Base-by-base conservation (phyloP, 2,888 invertebrate genomes). In the Stictocephala bisonia region DNA sequence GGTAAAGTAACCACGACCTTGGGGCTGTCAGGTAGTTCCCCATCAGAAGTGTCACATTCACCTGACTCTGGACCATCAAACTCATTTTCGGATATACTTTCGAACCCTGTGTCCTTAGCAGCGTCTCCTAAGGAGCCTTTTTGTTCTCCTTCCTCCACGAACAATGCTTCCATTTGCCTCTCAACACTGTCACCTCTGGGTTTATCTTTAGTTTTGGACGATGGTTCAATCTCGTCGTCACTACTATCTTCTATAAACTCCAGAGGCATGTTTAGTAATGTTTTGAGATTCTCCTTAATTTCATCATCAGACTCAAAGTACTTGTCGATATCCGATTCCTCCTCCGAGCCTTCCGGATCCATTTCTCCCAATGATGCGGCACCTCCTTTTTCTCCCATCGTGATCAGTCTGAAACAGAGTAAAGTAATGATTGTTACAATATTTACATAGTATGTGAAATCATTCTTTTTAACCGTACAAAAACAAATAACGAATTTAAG, bases 51-150 rank as follows among this genome's bases (percentile, higher is more conserved):
- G 22, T 64, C 64, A 44, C 64, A 64, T 13, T 64, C 64, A 4
- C 64, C 64, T 6, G 64, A 64, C 27, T 64, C 64, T 18, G 64
- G 64, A n/a, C 64, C 64, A 27, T 64, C 64, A 13, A 64, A 15
- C 27, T 64, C 64, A 13, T 44, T 64, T 6, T 64, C 64, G n/a
- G 64, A 64, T 2, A 64, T 64, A 15, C 44, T 64, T 18, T 64
- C 64, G n/a, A 64, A 27, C 6, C 64, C 64, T 22, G 64, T 64
- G 44, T 64, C 64, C 27, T 64, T 64, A 15, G 15, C 27, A 7
- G 41, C 44, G 3, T 44, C 44, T 18, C 27, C 64, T 22, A 41
- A 41, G 1, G n/a, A 9, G 3, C 26, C 41, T 11, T 20, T 26
- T 15, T 35, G 41, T n/a, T n/a, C n/a, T 13, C 24, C 51, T 3